Base-by-base conservation (phyloP, 2,113 vertebrate species). In the Engystomops pustulosus region DNA sequence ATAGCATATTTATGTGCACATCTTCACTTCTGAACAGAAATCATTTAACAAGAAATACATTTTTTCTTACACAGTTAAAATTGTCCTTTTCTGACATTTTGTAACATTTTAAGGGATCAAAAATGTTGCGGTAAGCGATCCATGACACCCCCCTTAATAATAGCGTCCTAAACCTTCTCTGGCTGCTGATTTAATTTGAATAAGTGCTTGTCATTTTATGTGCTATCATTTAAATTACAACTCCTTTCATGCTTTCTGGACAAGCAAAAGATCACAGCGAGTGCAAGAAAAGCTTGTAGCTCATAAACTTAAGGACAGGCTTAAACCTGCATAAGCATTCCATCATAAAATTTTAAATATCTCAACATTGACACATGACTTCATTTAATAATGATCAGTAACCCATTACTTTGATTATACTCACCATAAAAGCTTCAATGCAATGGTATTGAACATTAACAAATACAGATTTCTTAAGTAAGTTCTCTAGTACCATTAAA, bases 171-270 rank as follows among this genome's bases (percentile, higher is more conserved):
- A 79, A 85, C 83, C 83, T 85, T 58, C 58, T 60, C 62, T 45
- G 68, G 77, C 65, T 69, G 20, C 74, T 32, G 75, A 85, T 85
- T 85, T 85, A 79, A 85, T 85, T 79, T 85, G 74, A 85, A 85
- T 85, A 85, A 85, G 83, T 85, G 83, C 83, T 79, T 85, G 83
- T 85, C 80, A 86, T 78, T 82, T 77, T 82, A 86, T 81, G 79
- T 76, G 71, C 79, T 8, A 83, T 83, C 69, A 41, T 82, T 77
- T 77, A 86, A 83, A 81, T 81, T 86, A 82, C 85, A 77, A 78
- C 79, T 86, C 70, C 65, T 79, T 86, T 85, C 83, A 85, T 85
- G 83, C 74, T 76, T 82, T 81, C 72, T 86, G 65, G 71, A 76
- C 79, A 86, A 77, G 71, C 45, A 86, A 86, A 67, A 85, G 83